Evolutionary conservation across 2,888 invertebrate genomes (phyloP).

Genomic region (Mesorhabditis sp.): DNA sequence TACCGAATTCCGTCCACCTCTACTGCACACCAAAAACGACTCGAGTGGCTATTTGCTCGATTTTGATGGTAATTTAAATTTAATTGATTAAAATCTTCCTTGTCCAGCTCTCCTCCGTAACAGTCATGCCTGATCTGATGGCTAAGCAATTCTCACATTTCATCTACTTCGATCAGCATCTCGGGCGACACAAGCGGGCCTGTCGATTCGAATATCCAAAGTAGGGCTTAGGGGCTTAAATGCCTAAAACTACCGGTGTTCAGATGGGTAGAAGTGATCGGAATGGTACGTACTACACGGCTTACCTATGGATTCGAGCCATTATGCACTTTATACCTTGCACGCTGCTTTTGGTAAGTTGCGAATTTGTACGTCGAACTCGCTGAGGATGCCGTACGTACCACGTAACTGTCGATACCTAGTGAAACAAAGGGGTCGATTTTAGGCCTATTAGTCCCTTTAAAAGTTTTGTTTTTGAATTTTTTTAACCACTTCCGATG

Average conservation of each 20-base stretch:
- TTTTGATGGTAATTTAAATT: conserved; percentile 54
- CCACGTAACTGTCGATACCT: background rate
- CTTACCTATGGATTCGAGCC: conserved; percentile 67
- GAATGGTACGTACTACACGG: conserved; percentile 30
- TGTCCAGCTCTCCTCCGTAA: conserved; percentile 33
- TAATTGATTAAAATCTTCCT: background rate
- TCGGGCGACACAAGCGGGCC: background rate
- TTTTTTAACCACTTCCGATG: too few species aligned
- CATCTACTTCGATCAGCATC: too few species aligned
- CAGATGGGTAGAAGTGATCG: conserved; percentile 12
- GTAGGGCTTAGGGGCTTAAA: background rate
- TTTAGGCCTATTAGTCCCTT: too few species aligned
- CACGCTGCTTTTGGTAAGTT: conserved; percentile 71
- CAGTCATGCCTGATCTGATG: conserved; percentile 33
- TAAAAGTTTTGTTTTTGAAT: too few species aligned
- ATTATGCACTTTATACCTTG: conserved; percentile 84
- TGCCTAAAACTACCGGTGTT: background rate
- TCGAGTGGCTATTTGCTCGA: conserved; percentile 73
- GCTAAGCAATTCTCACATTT: conserved; percentile 16
- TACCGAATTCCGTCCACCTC: conserved; percentile 80
- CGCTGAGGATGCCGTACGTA: too few species aligned
- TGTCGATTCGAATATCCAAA: background rate
- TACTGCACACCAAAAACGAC: conserved; percentile 69
- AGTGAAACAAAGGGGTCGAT: too few species aligned
- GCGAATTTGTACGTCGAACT: too few species aligned